phyloP scores from a whole-genome alignment of 2,113 vertebrate genomes.

The Pycnonotus jocosus region DNA sequence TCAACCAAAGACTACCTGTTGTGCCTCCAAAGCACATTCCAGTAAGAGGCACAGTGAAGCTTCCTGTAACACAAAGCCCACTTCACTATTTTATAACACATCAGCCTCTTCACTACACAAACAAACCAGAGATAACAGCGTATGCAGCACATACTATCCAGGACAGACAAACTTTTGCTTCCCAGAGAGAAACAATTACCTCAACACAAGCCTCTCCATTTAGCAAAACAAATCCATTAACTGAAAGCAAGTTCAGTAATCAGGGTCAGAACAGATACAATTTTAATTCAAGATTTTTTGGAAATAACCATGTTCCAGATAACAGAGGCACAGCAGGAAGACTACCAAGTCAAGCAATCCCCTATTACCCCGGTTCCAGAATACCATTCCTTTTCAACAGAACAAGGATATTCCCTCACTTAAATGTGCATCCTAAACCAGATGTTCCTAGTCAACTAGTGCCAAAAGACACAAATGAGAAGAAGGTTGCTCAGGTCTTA shows the following conservation, averaged over 20 bases:
- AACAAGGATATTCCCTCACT: constrained; percentile 39
- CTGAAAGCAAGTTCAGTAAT: not conserved
- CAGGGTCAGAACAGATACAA: not conserved
- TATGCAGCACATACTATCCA: constrained; percentile 38
- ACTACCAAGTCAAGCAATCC: constrained; percentile 20
- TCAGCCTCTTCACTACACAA: constrained; percentile 41
- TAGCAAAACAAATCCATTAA: not conserved
- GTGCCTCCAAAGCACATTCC: not conserved
- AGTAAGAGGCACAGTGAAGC: constrained; percentile 1
- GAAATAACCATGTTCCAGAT: constrained; percentile 74
- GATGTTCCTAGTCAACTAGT: not conserved
- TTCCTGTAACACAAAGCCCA: constrained; percentile 23
- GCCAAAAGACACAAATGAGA: constrained; percentile 6
- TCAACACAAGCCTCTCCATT: not conserved
- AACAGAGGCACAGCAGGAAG: constrained; percentile 27
- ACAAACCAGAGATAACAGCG: constrained; percentile 45
- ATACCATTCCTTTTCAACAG: constrained; percentile 52
- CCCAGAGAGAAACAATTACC: not conserved
- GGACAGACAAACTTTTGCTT: not conserved
- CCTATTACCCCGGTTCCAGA: constrained; percentile 26
- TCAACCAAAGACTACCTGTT: not conserved
- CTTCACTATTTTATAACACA: not conserved
- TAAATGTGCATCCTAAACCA: constrained; percentile 14
- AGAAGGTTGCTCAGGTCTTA: not conserved
- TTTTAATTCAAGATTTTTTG: constrained; percentile 51